phyloP scores from a whole-genome alignment of 2,797 vertebrate genomes.

The Etheostoma perlongum region DNA sequence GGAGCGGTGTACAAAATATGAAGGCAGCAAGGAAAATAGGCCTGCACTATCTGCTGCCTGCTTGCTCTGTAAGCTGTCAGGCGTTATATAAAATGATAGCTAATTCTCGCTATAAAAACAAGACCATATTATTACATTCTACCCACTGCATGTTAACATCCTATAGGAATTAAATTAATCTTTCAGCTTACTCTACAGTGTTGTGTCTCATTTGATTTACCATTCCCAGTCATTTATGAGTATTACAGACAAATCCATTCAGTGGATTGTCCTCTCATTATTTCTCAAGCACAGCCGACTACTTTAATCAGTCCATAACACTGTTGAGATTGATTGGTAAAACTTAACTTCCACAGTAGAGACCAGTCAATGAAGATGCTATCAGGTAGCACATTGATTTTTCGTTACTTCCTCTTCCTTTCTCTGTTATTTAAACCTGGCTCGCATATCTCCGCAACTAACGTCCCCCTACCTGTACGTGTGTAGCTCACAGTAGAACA shows the following conservation, averaged over 20 bases:
- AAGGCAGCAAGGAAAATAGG: conserved; percentile 26
- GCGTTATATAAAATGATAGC: background rate
- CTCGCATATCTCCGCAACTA: conserved; percentile 20
- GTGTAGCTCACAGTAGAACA: conserved; percentile 9
- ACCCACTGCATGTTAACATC: conserved; percentile 1
- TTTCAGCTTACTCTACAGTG: background rate
- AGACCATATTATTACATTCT: conserved; percentile 4
- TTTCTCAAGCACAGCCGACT: conserved; percentile 6
- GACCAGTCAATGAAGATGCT: conserved; percentile 28
- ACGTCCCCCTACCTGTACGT: conserved; percentile 36
- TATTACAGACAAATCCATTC: conserved; percentile 25
- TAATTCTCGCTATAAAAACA: background rate
- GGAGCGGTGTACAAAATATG: background rate
- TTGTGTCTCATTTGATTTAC: conserved; percentile 31
- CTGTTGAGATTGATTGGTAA: background rate
- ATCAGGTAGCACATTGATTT: conserved; percentile 49
- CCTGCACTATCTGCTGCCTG: background rate
- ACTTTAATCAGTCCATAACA: conserved; percentile 26
- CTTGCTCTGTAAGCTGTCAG: background rate
- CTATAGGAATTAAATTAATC: conserved; percentile 9
- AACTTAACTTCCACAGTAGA: conserved; percentile 41
- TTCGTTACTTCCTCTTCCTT: conserved; percentile 28
- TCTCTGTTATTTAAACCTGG: conserved; percentile 29
- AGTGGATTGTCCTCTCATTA: conserved; percentile 26
- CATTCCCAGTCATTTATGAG: conserved; percentile 10